A percentile compares a stretch with the other conserved stretches of the same genome.
Evolutionary conservation across 2,888 invertebrate species (phyloP).

Genomic region (Caenorhabditis angaria): DNA sequence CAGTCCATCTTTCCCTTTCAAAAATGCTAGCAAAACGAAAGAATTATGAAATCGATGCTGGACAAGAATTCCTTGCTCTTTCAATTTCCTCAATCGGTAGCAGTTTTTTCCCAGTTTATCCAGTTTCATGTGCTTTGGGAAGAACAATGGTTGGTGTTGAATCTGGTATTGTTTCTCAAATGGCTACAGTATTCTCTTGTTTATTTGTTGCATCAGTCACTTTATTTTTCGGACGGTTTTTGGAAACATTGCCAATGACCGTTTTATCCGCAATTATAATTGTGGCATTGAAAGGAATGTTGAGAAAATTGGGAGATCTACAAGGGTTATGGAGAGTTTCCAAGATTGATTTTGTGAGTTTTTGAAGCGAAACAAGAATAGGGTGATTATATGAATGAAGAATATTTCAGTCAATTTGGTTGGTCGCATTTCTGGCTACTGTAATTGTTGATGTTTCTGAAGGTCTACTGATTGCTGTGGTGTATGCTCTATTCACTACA

Average conservation of each 20-base stretch:
- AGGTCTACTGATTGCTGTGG: conserved; percentile 67
- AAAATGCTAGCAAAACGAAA: conserved; percentile 75
- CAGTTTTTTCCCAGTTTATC: conserved; percentile 75
- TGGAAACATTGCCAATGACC: conserved; percentile 84
- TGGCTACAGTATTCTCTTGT: conserved; percentile 83
- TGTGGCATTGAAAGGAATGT: conserved; percentile 83
- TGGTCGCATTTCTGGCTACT: conserved; percentile 71
- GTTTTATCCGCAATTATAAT: conserved; percentile 85
- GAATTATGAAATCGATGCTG: conserved; percentile 74
- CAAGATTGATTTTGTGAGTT: conserved; percentile 73
- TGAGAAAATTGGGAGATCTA: conserved; percentile 73
- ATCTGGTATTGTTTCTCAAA: conserved; percentile 87
- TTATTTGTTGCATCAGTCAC: conserved; percentile 81
- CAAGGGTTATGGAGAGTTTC: conserved; percentile 66
- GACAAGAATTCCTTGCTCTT: conserved; percentile 73
- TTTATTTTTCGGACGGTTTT: conserved; percentile 81
- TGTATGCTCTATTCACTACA: conserved; percentile 71
- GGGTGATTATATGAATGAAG: neutral
- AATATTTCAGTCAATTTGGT: conserved; percentile 67
- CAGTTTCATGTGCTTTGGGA: conserved; percentile 75
- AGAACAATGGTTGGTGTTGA: conserved; percentile 81
- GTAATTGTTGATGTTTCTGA: conserved; percentile 69
- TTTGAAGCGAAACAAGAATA: too few relatives aligned
- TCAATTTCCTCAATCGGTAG: conserved; percentile 79
- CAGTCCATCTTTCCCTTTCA: conserved; percentile 75